These are phyloP conservation scores for Chloroclysta siterata DNA, from an alignment of 2,888 invertebrate species.

Conservation along the genomic window DNA sequence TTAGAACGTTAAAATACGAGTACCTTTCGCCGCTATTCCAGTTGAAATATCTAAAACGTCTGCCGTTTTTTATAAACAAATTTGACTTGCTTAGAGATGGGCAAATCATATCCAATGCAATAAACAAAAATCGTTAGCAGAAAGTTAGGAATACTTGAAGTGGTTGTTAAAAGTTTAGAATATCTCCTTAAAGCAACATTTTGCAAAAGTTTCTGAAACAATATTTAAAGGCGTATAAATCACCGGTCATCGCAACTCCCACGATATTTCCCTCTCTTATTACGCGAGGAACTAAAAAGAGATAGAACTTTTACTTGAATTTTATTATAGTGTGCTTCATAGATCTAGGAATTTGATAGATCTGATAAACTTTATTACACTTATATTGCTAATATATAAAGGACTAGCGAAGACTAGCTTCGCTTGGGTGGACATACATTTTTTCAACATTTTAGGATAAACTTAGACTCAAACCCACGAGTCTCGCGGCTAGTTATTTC, in stretches of 20 bases:
- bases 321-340: constrained; percentile 31
- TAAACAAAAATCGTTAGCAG: constrained; percentile 9
- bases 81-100: neutral
- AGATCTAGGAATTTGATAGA: constrained; percentile 24
- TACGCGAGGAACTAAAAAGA: constrained; percentile 35
- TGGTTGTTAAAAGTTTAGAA: constrained; percentile 27
- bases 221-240: constrained; percentile 32
- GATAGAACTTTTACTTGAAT: constrained; percentile 35
- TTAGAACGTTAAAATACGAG: no score
- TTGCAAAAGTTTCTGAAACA: constrained; percentile 28
- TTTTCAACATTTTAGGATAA: no score
- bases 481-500: no score
- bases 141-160: constrained; percentile 23
- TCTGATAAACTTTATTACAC: neutral
- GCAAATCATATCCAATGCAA: constrained; percentile 2
- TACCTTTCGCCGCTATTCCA: no score
- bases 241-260: constrained; percentile 32
- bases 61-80: neutral
- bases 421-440: no score
- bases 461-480: no score
- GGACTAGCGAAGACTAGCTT: no score
- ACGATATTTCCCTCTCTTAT: constrained; percentile 30
- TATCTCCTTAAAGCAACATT: constrained; percentile 15
- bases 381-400: no score
- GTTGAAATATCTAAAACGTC: neutral